phyloP scores from a whole-genome alignment of 2,888 invertebrate species.

The Apocheima hispidaria region DNA sequence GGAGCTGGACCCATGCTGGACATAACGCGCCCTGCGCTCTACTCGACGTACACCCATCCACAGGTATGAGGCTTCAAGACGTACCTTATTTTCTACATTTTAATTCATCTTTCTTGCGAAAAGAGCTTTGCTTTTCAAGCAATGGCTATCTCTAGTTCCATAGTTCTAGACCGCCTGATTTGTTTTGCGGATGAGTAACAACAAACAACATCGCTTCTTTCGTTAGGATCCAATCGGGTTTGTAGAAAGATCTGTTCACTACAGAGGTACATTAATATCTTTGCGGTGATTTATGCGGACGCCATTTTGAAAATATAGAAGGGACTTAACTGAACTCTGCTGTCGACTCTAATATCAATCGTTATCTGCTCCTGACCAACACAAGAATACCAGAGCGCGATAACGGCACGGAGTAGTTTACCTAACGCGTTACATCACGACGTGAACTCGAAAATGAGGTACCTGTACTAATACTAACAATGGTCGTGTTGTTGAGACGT shows the following conservation, averaged over 20 bases:
- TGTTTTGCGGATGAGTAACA: too few relatives aligned
- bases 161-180: too few relatives aligned
- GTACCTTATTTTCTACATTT: too few relatives aligned
- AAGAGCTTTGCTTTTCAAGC: too few relatives aligned
- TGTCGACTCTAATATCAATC: conserved; percentile 52
- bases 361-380: conserved; percentile 67
- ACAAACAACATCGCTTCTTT: too few relatives aligned
- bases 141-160: too few relatives aligned
- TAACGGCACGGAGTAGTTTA: conserved; percentile 46
- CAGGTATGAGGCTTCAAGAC: conserved; percentile 65
- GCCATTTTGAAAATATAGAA: conserved; percentile 52
- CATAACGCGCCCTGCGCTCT: conserved; percentile 70
- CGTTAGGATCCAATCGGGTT: too few relatives aligned
- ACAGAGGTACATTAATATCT: conserved; percentile 1
- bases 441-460: conserved; percentile 51
- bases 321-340: conserved; percentile 45
- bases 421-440: conserved; percentile 51
- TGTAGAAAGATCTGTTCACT: not conserved
- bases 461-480: conserved; percentile 58
- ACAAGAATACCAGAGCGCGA: conserved; percentile 53
- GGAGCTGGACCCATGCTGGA: conserved; percentile 78
- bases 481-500: conserved; percentile 56
- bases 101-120: too few relatives aligned
- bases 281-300: conserved; percentile 32
- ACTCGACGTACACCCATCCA: conserved; percentile 70